Evolutionary conservation across 2,113 vertebrate genomes (phyloP).

Genomic region (Clarias macrocephalus): DNA sequence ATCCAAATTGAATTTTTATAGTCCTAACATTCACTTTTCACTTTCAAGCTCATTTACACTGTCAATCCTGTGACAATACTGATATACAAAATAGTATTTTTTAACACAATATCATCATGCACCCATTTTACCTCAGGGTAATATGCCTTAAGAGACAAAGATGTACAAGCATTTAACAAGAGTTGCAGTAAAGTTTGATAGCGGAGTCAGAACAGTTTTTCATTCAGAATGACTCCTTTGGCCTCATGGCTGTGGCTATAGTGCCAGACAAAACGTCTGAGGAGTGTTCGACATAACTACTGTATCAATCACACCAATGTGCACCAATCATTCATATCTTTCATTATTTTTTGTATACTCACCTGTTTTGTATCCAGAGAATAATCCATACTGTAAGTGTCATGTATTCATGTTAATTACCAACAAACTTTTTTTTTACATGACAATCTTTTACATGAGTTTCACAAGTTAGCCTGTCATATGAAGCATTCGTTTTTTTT

Average conservation of each 20-base stretch:
- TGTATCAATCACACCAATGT: conserved; percentile 32
- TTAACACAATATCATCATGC: not conserved
- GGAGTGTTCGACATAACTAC: conserved; percentile 14
- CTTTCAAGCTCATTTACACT: conserved; percentile 7
- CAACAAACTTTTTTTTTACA: not conserved
- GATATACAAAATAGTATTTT: conserved; percentile 10
- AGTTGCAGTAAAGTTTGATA: conserved; percentile 44
- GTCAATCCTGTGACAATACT: conserved; percentile 8
- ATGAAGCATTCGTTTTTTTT: not conserved
- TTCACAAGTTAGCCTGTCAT: not conserved
- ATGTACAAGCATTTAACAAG: conserved; percentile 45
- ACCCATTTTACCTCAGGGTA: conserved; percentile 41
- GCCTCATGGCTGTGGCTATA: conserved; percentile 4
- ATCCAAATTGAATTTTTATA: not conserved
- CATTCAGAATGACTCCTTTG: conserved; percentile 37
- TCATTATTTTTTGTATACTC: conserved; percentile 19
- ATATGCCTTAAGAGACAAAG: conserved; percentile 32
- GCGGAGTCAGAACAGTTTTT: conserved; percentile 46
- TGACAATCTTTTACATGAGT: not conserved
- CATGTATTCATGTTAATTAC: conserved; percentile 5
- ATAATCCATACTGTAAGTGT: not conserved
- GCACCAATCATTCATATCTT: conserved; percentile 33
- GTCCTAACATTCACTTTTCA: not conserved
- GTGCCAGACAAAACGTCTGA: conserved; percentile 46
- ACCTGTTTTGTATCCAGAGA: not conserved